Evolutionary conservation across 2,888 invertebrate species (phyloP), one percentile per base, ranked within the genome.

Genomic region (Cheilosia urbana): DNA sequence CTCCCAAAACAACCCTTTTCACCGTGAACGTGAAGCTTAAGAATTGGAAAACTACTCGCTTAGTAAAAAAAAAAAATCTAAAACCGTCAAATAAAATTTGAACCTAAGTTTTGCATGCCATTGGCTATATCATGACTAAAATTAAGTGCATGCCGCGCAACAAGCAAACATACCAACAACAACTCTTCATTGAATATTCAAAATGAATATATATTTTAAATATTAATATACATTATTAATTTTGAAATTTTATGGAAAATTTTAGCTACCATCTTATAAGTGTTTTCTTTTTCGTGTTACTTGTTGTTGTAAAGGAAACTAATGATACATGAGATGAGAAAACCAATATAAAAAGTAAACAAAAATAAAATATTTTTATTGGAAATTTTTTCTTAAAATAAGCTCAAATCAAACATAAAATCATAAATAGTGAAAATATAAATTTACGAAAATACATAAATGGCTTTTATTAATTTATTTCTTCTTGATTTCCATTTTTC

Each of bases 131-230:
- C n/a, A 11, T 13, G 27, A 37, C 11, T 49, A 51, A 51, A 53
- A 55, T 24, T 19, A 13, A 45, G 4, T 58, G 75, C 75, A 75
- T 75, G 75, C 1, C 45, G 5, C 7, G 13, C 11, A 21, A 58
- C 37, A 37, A 13, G 4, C 13, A 37, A 37, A 37, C 11, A 2
- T 37, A 37, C 37, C 4, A 53, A 13, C 17, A 66, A 57, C 7
- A 47, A 47, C 51, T 62, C 84, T 88, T 89, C 89, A 89, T 89
- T 89, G 89, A 89, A 89, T 89, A 88, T 89, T 88, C 88, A 89
- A 89, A 88, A 87, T 80, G 81, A 80, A 77, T 81, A 85, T 72
- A 71, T 55, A 77, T 77, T 76, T 68, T 72, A 71, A 65, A 72
- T 85, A 81, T 81, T 66, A 76, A 85, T 80, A 84, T 73, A 84